Evolutionary conservation across 2,888 invertebrate species (phyloP), one percentile per base, ranked within the genome.

Genomic region (Drosophila borborema): DNA sequence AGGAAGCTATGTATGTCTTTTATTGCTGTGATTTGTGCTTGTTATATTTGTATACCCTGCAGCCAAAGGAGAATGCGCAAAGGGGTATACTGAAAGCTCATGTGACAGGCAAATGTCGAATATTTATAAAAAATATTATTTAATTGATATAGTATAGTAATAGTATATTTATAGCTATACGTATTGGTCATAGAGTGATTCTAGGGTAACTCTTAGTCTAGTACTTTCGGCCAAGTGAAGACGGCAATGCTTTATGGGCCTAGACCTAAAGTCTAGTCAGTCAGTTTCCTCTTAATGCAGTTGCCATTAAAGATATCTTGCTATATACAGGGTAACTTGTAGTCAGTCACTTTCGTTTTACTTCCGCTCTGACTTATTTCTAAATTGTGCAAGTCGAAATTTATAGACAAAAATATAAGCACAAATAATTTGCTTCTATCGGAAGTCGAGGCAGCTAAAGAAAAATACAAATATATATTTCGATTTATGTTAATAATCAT

Each of bases 21-120:
- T 31, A 31, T 49, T 49, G 49, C n/a, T 34, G 12, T 34, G 12
- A 51, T 34, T 51, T 51, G 34, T 34, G 49, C 51, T 18, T 18
- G 51, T 51, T 51, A 51, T 18, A 51, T 20, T 14, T 18, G 10
- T n/a, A 36, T 36, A 36, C 51, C 14, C 51, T 36, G 12, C 3
- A 48, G 1, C 16, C 1, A 6, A 6, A n/a, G 10, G 34, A 34
- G 34, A 1, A 18, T 18, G 1, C 0, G 0, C 7, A 34, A 51
- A 34, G 14, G 14, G 36, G 20, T 36, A 51, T 51, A 8, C 6
- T 34, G 18, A n/a, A 6, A 6, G 4, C 18, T 12, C 3, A 3
- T 18, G 18, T 2, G 5, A 9, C 9, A 46, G 23, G 7, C 10
- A 6, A 5, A 20, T 10, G 20, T 12, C 20, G 18, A 9, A 43